phyloP scores from a whole-genome alignment of 2,888 invertebrate genomes.

The Entomobrya proxima region DNA sequence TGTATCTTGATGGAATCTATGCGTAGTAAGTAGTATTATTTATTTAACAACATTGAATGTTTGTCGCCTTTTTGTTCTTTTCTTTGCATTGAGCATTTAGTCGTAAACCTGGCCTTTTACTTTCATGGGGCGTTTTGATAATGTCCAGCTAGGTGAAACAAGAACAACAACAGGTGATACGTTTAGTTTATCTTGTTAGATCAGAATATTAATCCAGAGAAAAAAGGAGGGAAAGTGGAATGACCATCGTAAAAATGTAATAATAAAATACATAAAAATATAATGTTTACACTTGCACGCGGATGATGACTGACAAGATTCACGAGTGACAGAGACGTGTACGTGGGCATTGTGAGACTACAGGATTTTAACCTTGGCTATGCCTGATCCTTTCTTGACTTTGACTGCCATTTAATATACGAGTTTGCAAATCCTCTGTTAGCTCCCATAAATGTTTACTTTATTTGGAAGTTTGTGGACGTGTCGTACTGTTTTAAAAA shows the following conservation, averaged over 20 bases:
- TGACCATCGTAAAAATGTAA: conserved; percentile 25
- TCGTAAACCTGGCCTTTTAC: not conserved
- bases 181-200: conserved; percentile 29
- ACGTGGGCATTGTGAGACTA: conserved; percentile 37
- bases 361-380: not conserved
- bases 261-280: conserved; percentile 37
- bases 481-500: conserved; percentile 18
- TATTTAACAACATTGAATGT: conserved; percentile 43
- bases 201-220: not conserved
- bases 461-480: conserved; percentile 45
- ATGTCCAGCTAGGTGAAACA: conserved; percentile 9
- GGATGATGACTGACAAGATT: not conserved
- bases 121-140: conserved; percentile 19
- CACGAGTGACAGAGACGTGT: not conserved
- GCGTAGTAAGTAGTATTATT: conserved; percentile 53
- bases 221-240: conserved; percentile 15
- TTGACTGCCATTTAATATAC: not conserved
- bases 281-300: conserved; percentile 21
- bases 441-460: conserved; percentile 22
- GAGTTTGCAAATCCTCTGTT: conserved; percentile 7
- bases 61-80: conserved; percentile 47
- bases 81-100: not conserved
- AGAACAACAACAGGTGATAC: not conserved
- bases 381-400: not conserved
- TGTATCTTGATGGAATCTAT: conserved; percentile 36